phyloP scores from a whole-genome alignment of 2,797 vertebrate genomes.

The Fratercula arctica region DNA sequence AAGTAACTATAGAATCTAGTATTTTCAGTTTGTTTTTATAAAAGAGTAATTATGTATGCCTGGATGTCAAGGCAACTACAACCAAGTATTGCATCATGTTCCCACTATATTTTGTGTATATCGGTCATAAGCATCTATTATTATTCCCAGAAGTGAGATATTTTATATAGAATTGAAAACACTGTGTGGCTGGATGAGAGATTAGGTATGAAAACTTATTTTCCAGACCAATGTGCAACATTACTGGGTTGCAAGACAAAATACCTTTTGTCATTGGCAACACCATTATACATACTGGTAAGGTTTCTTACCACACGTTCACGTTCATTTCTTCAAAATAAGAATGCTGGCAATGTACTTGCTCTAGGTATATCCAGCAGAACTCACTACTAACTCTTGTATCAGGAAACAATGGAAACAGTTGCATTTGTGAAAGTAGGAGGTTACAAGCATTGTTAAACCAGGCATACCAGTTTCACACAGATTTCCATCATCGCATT shows the following conservation, averaged over 20 bases:
- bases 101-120: neutral
- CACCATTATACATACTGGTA: neutral
- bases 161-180: constrained; percentile 4
- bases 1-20: neutral
- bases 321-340: neutral
- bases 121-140: neutral
- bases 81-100: constrained; percentile 61
- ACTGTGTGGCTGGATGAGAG: neutral
- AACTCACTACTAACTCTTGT: neutral
- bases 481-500: neutral
- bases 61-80: constrained; percentile 39
- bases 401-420: neutral
- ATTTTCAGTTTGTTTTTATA: constrained; percentile 47
- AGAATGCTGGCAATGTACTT: neutral
- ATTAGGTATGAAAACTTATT: neutral
- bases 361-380: neutral
- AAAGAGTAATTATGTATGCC: constrained; percentile 19
- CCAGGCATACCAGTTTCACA: neutral
- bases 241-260: neutral
- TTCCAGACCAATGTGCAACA: neutral
- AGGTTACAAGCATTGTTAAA: neutral
- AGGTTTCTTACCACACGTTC: neutral
- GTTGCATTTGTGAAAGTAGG: neutral
- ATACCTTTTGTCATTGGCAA: neutral
- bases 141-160: constrained; percentile 21